Conservation (phyloP, 2,113 vertebrate species). For the Salvator merianae region DNA sequence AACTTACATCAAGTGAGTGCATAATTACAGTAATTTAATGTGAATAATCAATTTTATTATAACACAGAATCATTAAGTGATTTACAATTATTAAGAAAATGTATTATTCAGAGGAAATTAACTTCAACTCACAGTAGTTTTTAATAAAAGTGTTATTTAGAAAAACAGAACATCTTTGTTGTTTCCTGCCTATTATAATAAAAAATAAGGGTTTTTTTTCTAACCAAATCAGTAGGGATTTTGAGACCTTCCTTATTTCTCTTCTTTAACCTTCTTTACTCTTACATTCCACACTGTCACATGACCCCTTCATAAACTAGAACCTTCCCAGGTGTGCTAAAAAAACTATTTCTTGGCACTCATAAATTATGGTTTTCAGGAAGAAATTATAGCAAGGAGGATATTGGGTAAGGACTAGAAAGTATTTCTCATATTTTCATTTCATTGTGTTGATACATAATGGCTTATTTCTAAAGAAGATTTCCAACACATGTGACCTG, state of each 20-base stretch:
- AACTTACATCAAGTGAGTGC: slow-evolving; percentile 20
- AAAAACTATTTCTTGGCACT: neutral
- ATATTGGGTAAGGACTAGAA: neutral
- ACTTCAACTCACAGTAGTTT: slow-evolving; percentile 44
- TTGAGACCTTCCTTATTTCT: neutral
- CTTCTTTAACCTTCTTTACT: neutral
- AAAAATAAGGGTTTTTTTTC: slow-evolving; percentile 27
- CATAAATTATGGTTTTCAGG: neutral
- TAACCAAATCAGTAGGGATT: neutral
- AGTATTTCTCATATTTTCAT: neutral
- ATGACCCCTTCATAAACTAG: neutral
- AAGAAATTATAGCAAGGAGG: neutral
- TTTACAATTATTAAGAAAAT: slow-evolving; percentile 57
- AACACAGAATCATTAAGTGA: slow-evolving; percentile 46
- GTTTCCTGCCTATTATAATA: slow-evolving; percentile 32
- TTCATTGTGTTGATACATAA: neutral
- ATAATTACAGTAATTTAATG: slow-evolving; percentile 55
- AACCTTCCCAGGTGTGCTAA: neutral
- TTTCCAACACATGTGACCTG: neutral
- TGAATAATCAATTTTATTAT: slow-evolving; percentile 61
- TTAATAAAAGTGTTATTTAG: slow-evolving; percentile 53
- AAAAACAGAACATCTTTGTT: slow-evolving; percentile 38
- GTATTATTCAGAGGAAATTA: slow-evolving; percentile 59
- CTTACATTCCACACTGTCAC: neutral
- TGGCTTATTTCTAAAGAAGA: neutral